Evolutionary conservation across 2,888 invertebrate species (phyloP).

Genomic region (Pammene fasciana): DNA sequence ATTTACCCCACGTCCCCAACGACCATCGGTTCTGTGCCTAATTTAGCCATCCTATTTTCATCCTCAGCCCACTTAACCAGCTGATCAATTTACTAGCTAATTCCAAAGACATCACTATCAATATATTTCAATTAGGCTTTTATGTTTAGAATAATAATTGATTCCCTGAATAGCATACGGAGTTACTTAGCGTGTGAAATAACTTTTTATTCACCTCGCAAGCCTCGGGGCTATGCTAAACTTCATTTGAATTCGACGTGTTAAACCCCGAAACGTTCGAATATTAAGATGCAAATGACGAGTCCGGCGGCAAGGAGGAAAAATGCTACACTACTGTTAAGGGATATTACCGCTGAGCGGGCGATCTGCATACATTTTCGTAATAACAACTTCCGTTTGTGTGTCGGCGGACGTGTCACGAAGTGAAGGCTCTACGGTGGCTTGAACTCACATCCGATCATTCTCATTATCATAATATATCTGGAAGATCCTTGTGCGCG

Average conservation of each 20-base stretch:
- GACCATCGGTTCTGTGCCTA: no score
- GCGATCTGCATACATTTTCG: conserved; percentile 79
- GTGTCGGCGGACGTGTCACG: conserved; percentile 67
- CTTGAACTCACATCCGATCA: conserved; percentile 50
- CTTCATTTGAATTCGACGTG: conserved; percentile 74
- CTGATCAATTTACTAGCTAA: not conserved
- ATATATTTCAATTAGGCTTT: conserved; percentile 46
- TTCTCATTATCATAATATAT: conserved; percentile 49
- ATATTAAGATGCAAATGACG: conserved; percentile 79
- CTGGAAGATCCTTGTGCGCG: conserved; percentile 8
- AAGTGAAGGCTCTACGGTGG: conserved; percentile 51
- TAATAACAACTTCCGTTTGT: conserved; percentile 77
- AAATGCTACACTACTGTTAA: conserved; percentile 62
- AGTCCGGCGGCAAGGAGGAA: conserved; percentile 65
- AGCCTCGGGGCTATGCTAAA: conserved; percentile 62
- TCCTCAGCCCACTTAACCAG: not conserved
- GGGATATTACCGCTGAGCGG: conserved; percentile 68
- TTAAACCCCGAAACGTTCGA: conserved; percentile 71
- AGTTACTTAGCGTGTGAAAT: conserved; percentile 65
- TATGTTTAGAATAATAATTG: conserved; percentile 60
- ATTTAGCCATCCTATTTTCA: no score
- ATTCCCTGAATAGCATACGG: conserved; percentile 45
- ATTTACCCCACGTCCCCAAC: no score
- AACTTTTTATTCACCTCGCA: conserved; percentile 67
- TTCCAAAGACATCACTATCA: conserved; percentile 4